These are phyloP conservation scores for Drosophila neoperkinsi DNA, from an alignment of 2,888 invertebrate species.

Conservation along the genomic window DNA sequence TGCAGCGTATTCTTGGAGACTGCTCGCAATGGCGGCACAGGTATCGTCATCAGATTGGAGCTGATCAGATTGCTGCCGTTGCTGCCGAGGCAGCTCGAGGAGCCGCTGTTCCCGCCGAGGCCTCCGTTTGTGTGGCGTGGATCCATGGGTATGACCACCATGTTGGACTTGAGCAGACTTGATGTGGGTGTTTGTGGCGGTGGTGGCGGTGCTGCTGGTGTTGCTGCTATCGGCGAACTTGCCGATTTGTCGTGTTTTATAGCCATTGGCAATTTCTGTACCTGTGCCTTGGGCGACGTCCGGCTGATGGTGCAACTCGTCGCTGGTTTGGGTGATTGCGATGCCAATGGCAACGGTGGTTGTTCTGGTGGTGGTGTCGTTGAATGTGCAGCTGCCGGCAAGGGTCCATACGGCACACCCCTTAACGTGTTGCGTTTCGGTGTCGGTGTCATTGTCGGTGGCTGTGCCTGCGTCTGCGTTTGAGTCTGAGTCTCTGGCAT, in stretches of 20 bases:
- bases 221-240: constrained; percentile 9
- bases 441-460: constrained; percentile 23
- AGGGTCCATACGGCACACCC: constrained; percentile 70
- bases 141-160: constrained; percentile 85
- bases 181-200: constrained; percentile 30
- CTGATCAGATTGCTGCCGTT: constrained; percentile 48
- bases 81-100: constrained; percentile 29
- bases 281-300: constrained; percentile 14
- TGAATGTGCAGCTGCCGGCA: constrained; percentile 63
- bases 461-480: constrained; percentile 30
- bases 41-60: constrained; percentile 60
- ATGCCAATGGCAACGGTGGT: constrained; percentile 21
- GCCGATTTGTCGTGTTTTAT: constrained; percentile 51
- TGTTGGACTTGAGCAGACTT: constrained; percentile 78
- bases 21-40: constrained; percentile 82
- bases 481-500: constrained; percentile 15
- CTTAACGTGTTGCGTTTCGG: constrained; percentile 63
- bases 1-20: constrained; percentile 77
- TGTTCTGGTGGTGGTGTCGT: constrained; percentile 26
- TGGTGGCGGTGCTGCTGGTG: constrained; percentile 39
- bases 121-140: constrained; percentile 36
- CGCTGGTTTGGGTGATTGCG: constrained; percentile 15
- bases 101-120: constrained; percentile 23
- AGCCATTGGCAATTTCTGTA: constrained; percentile 19
- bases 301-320: constrained; percentile 11